phyloP scores from a whole-genome alignment of 2,888 invertebrate species.

The Dynastes grantii region DNA sequence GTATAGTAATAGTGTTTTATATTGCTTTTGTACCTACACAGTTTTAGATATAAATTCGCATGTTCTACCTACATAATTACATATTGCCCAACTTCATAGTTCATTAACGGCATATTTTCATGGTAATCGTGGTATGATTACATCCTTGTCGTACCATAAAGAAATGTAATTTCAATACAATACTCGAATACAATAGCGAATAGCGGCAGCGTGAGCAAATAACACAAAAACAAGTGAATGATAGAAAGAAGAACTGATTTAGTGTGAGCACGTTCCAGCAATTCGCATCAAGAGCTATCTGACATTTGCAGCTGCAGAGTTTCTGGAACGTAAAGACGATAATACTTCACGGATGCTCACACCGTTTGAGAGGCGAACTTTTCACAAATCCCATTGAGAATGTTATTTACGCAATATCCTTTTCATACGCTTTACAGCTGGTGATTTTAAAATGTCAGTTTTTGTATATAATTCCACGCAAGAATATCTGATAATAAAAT shows the following conservation, averaged over 20 bases:
- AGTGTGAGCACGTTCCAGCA: slow-evolving; percentile 47
- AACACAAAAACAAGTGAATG: slow-evolving; percentile 2
- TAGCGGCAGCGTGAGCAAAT: background rate
- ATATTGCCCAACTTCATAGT: no score
- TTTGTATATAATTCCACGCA: background rate
- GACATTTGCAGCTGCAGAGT: slow-evolving; percentile 48
- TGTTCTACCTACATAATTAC: no score
- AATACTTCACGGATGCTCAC: slow-evolving; percentile 43
- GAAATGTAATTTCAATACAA: no score
- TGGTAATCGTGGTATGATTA: background rate
- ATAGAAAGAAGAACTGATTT: slow-evolving; percentile 21
- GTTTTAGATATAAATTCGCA: no score
- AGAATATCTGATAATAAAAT: background rate
- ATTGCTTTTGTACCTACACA: no score
- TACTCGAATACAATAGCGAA: background rate
- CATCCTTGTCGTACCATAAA: no score
- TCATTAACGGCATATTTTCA: background rate
- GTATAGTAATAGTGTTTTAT: no score
- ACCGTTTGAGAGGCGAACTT: slow-evolving; percentile 40
- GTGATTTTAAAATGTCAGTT: slow-evolving; percentile 25
- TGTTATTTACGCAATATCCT: slow-evolving; percentile 25
- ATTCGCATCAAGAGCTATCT: slow-evolving; percentile 50
- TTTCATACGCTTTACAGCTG: background rate
- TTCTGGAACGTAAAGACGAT: slow-evolving; percentile 49
- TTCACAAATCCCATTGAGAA: slow-evolving; percentile 28